phyloP scores from a whole-genome alignment of 2,113 vertebrate genomes.

The Poeciliopsis turrubarensis region DNA sequence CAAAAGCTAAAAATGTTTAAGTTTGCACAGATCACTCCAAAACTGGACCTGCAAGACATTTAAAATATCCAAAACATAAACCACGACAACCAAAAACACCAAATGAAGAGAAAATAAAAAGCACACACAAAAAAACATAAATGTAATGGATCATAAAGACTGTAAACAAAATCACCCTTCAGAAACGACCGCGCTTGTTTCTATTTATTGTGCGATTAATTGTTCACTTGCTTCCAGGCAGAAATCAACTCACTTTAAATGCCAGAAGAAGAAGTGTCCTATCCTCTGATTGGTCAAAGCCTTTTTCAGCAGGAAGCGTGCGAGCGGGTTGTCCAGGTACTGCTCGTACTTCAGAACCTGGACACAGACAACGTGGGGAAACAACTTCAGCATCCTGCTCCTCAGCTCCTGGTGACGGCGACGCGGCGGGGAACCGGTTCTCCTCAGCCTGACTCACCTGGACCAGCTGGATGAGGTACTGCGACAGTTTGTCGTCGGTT shows the following conservation, averaged over 20 bases:
- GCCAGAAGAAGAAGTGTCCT: constrained; percentile 99
- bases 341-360: constrained; percentile 99
- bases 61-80: no score
- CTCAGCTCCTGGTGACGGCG: no score
- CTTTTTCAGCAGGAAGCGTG: constrained; percentile 95
- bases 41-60: no score
- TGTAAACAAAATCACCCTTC: no score
- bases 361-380: constrained; percentile 26
- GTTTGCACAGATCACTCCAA: no score
- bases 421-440: not conserved
- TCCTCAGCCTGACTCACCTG: constrained; percentile 82
- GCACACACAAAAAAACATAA: no score
- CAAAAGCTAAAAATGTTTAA: no score
- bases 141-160: no score
- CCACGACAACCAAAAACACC: no score
- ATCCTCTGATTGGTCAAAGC: constrained; percentile 98
- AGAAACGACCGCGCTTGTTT: no score
- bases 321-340: constrained; percentile 96
- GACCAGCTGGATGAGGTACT: constrained; percentile 97
- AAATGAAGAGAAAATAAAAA: no score
- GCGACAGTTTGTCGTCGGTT: constrained; percentile 96
- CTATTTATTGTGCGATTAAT: not conserved
- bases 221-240: constrained; percentile 18
- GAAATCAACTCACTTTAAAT: constrained; percentile 91
- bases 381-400: no score